phyloP scores from a whole-genome alignment of 2,888 invertebrate species.

The Drosophila mayaguana region DNA sequence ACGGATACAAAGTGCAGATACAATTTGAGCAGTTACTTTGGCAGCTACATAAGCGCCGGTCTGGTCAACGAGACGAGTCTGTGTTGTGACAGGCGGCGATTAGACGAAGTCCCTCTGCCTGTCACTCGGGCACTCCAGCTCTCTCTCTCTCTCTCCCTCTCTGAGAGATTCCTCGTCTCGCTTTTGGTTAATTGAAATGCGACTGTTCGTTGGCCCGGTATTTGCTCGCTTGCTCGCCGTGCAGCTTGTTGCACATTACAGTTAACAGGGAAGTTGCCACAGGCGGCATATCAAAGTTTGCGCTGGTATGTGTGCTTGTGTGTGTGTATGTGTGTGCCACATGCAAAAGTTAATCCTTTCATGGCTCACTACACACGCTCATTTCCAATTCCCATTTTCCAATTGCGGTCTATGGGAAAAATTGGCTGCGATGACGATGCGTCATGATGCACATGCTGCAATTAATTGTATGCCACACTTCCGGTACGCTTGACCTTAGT shows the following conservation, averaged over 20 bases:
- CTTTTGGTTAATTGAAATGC: constrained; percentile 74
- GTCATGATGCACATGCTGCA: constrained; percentile 43
- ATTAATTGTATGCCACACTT: constrained; percentile 68
- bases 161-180: constrained; percentile 12
- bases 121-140: neutral
- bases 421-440: constrained; percentile 27
- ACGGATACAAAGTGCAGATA: constrained; percentile 15
- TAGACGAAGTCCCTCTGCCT: constrained; percentile 37
- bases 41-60: constrained; percentile 2
- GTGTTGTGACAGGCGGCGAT: constrained; percentile 77
- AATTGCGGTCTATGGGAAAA: constrained; percentile 11
- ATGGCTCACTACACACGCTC: constrained; percentile 37
- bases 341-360: constrained; percentile 59
- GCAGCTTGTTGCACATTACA: constrained; percentile 46
- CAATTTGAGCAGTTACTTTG: constrained; percentile 2
- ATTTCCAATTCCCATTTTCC: constrained; percentile 32
- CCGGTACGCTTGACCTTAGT: constrained; percentile 33
- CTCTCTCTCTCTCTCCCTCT: neutral
- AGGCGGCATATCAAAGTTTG: constrained; percentile 50
- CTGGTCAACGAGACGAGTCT: constrained; percentile 13
- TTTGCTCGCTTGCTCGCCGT: neutral
- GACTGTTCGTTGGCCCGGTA: constrained; percentile 26
- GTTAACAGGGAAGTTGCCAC: constrained; percentile 48
- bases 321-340: constrained; percentile 8
- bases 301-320: neutral